Evolutionary conservation across 2,113 vertebrate species (phyloP), one percentile per base, ranked within the genome.

Genomic region (Telmatochromis bifrenatus): DNA sequence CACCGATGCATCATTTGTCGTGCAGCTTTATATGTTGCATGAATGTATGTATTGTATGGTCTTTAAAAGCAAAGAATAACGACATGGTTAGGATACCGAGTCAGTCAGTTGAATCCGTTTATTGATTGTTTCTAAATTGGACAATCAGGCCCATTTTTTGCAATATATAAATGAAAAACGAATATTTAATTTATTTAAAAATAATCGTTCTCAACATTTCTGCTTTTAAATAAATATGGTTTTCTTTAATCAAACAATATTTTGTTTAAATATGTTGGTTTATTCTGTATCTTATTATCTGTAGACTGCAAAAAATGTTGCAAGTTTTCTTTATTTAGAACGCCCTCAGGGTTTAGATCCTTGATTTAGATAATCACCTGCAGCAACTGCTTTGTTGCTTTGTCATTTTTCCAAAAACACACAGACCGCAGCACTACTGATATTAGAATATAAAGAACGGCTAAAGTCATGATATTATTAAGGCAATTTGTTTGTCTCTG

Each of bases 11-110:
- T 60, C 42, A 70, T 35, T 70, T 86, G 10, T 68, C 5, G 4
- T 54, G 45, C 8, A 21, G 70, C 47, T 42, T 62, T 49, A 19
- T 54, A 14, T 84, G 37, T 60, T 68, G 33, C 33, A 1, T 37
- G 33, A 37, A 68, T 68, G 33, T 35, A 5, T 65, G 4, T 21
- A 68, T 80, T 62, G 68, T 2, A 9, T 60, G 28, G 15, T 9
- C 19, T 54, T 49, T 53, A 21, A 83, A 17, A 60, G 3, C 15
- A 60, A 62, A 79, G 3, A 56, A 70, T 28, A 42, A 28, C 2
- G 4, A 17, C 62, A 15, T 35, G 6, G 15, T 51, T 51, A 35
- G 7, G 7, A 2, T 7, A 23, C 10, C 0, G 54, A 17, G 60
- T 83, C 13, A 83, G 0, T 23, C 26, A 13, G 6, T 4, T 53